These are phyloP conservation scores for Arenaria interpres DNA, from an alignment of 2,113 vertebrate genomes.

Conservation along the genomic window DNA sequence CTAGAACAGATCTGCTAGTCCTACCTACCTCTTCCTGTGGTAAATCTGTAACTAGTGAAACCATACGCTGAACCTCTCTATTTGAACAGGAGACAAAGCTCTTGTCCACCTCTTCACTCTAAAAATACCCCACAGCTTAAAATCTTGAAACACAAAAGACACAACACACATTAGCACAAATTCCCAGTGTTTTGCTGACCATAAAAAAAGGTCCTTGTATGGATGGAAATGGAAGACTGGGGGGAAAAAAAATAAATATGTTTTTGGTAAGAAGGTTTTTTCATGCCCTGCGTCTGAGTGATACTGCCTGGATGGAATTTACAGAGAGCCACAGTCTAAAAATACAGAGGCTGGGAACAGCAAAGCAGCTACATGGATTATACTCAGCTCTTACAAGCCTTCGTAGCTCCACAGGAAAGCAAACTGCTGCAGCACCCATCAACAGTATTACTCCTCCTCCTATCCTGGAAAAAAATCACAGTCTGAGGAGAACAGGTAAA, in stretches of 20 bases:
- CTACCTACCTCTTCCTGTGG: not conserved
- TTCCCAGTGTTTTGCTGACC: not conserved
- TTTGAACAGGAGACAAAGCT: not conserved
- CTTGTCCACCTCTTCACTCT: not conserved
- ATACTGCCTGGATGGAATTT: slow-evolving; percentile 16
- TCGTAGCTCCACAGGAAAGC: not conserved
- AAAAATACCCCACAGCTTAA: slow-evolving; percentile 10
- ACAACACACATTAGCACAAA: not conserved
- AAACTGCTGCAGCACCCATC: not conserved
- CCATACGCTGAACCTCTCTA: not conserved
- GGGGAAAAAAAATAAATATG: too few species aligned
- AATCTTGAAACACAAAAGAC: not conserved
- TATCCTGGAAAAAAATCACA: not conserved
- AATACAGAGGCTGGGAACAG: slow-evolving; percentile 9
- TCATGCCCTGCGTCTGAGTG: not conserved
- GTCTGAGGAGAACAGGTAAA: not conserved
- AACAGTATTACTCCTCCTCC: not conserved
- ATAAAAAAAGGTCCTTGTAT: not conserved
- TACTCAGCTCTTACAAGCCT: not conserved
- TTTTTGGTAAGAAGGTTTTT: not conserved
- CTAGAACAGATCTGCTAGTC: not conserved
- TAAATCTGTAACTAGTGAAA: not conserved
- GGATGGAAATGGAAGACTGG: not conserved
- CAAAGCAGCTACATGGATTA: slow-evolving; percentile 21
- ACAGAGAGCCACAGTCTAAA: slow-evolving; percentile 2